Evolutionary conservation across 2,888 invertebrate species (phyloP).

Genomic region (Hyalella azteca): DNA sequence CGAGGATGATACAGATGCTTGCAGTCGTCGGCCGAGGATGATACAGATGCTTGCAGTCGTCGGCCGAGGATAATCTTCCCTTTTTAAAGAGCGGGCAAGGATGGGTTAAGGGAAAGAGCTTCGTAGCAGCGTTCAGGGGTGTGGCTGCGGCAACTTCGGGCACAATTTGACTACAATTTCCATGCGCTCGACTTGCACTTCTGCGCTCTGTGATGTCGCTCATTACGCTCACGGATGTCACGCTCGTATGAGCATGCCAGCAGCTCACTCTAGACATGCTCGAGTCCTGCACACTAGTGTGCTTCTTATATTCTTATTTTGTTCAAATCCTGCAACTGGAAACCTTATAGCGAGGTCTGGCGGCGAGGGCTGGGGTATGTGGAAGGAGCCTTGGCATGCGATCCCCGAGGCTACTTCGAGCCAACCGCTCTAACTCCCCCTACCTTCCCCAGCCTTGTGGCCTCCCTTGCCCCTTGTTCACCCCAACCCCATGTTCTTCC

Average conservation of each 20-base stretch:
- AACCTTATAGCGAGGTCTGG: constrained; percentile 32
- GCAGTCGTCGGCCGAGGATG: too few species aligned
- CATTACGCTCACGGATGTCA: too few species aligned
- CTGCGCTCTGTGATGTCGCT: too few species aligned
- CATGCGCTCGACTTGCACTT: too few species aligned
- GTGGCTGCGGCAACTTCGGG: constrained; percentile 13
- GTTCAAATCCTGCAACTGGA: constrained; percentile 29
- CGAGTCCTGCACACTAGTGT: background rate
- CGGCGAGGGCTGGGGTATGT: constrained; percentile 7
- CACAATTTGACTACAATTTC: constrained; percentile 31
- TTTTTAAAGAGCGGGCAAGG: constrained; percentile 34
- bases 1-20: too few species aligned
- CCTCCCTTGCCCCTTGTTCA: background rate
- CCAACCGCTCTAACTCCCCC: constrained; percentile 6
- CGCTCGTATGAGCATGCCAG: too few species aligned
- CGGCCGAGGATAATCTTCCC: constrained; percentile 10
- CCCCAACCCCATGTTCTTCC: background rate
- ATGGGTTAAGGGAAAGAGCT: background rate
- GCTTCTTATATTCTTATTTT: constrained; percentile 10
- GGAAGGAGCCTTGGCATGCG: constrained; percentile 33
- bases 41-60: background rate
- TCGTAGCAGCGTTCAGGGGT: background rate
- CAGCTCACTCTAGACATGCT: too few species aligned
- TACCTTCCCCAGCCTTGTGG: background rate
- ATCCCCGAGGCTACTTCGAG: constrained; percentile 20